Evolutionary conservation across 2,113 vertebrate genomes (phyloP), one percentile per base, ranked within the genome.

Genomic region (Vulpes vulpes): DNA sequence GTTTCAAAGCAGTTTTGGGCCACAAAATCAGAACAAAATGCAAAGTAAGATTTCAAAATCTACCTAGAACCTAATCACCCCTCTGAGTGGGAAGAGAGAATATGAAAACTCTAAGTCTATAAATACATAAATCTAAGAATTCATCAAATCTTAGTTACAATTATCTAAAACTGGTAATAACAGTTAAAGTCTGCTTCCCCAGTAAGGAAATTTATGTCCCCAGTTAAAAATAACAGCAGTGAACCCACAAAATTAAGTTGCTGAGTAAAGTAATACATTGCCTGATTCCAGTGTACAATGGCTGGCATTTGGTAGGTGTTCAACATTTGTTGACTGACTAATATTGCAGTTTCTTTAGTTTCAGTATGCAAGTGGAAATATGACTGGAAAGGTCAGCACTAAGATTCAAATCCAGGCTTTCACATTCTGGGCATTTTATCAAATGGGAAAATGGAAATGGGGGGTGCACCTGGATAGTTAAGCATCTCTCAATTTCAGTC

Each of bases 41-140:
- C 16, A 83, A 15, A 27, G 20, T 69, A 74, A 73, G 51, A 88
- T 55, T 96, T 87, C 74, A 85, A 95, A 95, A 86, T 57, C 51
- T 91, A 88, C 8, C 9, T 62, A 76, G 53, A 74, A 17, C 2
- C 51, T 60, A 60, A 79, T 30, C 17, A 73, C 6, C 32, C 43
- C n/a, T 84, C 7, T 8, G 22, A 2, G 60, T 16, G 5, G n/a
- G 32, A 7, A 19, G 35, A 23, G 32, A 80, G 43, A 89, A 20
- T 14, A 69, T 9, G 51, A 57, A 35, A 89, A 19, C 38, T 67
- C 19, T 3, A 67, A 86, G 74, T 71, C 74, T 60, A 35, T 35
- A 74, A 80, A 65, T 38, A 91, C 7, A 14, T 67, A 89, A 73
- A 30, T n/a, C 91, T 59, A 69, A 83, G 55, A 59, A 76, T 43